These are phyloP conservation scores for Adoxophyes honmai DNA, from an alignment of 1,140 invertebrate species.

Conservation along the genomic window DNA sequence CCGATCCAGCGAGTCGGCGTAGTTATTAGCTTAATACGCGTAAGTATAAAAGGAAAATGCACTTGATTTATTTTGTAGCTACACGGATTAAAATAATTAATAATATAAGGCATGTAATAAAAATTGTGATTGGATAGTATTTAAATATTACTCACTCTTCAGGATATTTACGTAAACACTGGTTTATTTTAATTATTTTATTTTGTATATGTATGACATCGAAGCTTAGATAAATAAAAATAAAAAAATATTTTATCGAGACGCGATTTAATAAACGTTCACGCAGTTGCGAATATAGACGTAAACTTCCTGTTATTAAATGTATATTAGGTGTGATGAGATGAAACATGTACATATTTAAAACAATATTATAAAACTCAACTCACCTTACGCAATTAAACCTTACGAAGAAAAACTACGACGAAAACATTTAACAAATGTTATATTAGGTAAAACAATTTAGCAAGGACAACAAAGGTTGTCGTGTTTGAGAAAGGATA, in stretches of 20 bases:
- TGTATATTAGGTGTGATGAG: too few species aligned
- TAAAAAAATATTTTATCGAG: too few species aligned
- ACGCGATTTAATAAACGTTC: background rate
- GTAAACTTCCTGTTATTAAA: background rate
- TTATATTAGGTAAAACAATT: slow-evolving; percentile 46
- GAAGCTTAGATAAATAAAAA: too few species aligned
- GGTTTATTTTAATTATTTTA: too few species aligned
- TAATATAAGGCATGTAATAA: too few species aligned
- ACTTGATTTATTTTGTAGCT: background rate
- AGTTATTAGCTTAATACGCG: background rate
- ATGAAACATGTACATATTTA: background rate
- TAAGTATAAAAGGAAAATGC: background rate
- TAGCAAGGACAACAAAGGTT: slow-evolving; percentile 39
- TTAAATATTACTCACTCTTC: too few species aligned
- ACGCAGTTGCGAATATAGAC: background rate
- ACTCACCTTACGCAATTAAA: slow-evolving; percentile 38
- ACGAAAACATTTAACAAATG: slow-evolving; percentile 40
- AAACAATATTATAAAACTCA: background rate
- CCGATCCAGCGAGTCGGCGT: background rate
- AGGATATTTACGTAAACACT: too few species aligned
- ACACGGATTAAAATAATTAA: too few species aligned
- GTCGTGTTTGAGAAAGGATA: slow-evolving; percentile 8
- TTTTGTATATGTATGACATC: too few species aligned
- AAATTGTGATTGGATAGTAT: too few species aligned
- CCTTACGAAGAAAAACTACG: slow-evolving; percentile 29